Evolutionary conservation across 2,797 vertebrate genomes (phyloP), one percentile per base, ranked within the genome.

Genomic region (Austrolebias charrua): DNA sequence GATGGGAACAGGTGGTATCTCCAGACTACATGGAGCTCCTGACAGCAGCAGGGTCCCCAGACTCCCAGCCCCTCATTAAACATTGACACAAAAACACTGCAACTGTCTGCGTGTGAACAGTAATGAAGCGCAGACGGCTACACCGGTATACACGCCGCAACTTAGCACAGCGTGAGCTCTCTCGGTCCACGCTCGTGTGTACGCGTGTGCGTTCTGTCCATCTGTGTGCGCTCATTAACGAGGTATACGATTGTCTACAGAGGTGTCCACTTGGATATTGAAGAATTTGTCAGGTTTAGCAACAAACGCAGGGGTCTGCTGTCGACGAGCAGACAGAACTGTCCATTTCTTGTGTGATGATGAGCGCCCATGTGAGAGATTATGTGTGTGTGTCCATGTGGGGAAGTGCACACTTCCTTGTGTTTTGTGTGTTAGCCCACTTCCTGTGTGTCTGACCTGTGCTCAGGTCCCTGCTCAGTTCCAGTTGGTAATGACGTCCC

Each of bases 11-110:
- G 90, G 89, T 91, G 90, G 90, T 89, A 88, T 83, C 83, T 82
- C 81, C 86, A 90, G 86, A 89, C 90, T 91, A 86, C 88, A 89
- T 24, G 88, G 87, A 88, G 86, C 87, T 89, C 86, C 86, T 91
- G 90, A 90, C 90, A 91, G 90, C 86, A 86, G 85, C 75, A 83
- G 83, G 87, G 89, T 91, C 90, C 89, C 90, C 72, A 84, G 89
- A 90, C 90, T 91, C 87, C 68, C 78, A 89, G 88, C 86, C 86
- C 87, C 90, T 91, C 89, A 91, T 91, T 91, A 91, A 91, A 91
- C 88, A 91, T 90, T 91, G 89, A 91, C 89, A 91, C 89, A 90
- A 88, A 89, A 91, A 91, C 90, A 90, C 88, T 82, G 87, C 83
- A 87, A 90, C 89, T 90, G 88, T 91, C 86, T 88, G 79, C 85